Percentiles rank a stretch among this genome's conserved stretches.
Conservation (phyloP, 2,888 invertebrate species). For the Eupithecia subfuscata region DNA sequence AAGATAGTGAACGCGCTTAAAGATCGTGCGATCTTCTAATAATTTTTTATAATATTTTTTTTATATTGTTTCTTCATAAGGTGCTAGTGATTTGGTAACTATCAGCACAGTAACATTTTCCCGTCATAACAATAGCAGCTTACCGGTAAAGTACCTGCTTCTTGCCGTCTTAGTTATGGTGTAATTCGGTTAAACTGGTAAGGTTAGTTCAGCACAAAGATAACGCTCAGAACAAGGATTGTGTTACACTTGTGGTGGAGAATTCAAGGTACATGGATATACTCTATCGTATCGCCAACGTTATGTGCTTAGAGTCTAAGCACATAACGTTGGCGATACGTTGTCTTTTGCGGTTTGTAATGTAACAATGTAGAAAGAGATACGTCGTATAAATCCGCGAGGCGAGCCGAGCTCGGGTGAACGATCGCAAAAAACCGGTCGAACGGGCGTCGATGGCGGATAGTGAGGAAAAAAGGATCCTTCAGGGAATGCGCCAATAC, state of each 20-base stretch:
- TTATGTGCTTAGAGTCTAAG: conserved; percentile 15
- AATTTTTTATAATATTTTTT: no score
- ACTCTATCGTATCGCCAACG: no score
- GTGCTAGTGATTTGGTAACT: neutral
- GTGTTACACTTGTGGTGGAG: conserved; percentile 35
- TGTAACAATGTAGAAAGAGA: conserved; percentile 51
- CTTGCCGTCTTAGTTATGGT: conserved; percentile 20
- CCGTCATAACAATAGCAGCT: neutral
- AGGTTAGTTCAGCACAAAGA: conserved; percentile 17
- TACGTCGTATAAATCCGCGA: conserved; percentile 65
- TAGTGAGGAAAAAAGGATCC: conserved; percentile 68
- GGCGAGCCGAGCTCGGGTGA: conserved; percentile 66
- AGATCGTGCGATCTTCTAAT: no score
- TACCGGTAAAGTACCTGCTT: neutral
- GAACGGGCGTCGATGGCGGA: conserved; percentile 51
- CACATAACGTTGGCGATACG: conserved; percentile 22
- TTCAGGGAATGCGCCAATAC: conserved; percentile 63
- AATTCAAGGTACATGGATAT: conserved; percentile 31
- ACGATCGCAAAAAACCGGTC: conserved; percentile 78
- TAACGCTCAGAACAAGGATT: conserved; percentile 19
- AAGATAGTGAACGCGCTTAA: no score
- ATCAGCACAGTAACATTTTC: neutral
- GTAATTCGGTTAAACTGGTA: conserved; percentile 26
- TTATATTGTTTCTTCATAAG: neutral
- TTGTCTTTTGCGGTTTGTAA: conserved; percentile 51